phyloP scores from a whole-genome alignment of 2,113 vertebrate genomes.

The Ctenomys sociabilis region DNA sequence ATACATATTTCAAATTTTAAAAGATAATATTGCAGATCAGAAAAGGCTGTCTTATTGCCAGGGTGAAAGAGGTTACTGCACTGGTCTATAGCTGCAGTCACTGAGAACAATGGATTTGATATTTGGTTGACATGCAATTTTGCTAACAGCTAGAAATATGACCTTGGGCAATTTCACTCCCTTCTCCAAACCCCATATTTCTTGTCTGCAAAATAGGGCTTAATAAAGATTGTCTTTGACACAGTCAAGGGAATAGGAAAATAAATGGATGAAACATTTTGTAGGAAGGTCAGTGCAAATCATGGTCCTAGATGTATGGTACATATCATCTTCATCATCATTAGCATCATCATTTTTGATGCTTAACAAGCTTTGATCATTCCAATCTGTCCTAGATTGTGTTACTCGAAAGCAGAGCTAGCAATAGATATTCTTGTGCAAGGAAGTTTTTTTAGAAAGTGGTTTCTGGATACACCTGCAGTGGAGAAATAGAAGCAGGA shows the following conservation, averaged over 20 bases:
- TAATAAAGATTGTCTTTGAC: not conserved
- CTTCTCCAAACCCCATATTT: not conserved
- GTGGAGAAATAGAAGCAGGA: not conserved
- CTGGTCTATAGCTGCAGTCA: not conserved
- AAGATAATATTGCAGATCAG: not conserved
- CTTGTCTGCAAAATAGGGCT: not conserved
- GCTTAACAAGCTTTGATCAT: not conserved
- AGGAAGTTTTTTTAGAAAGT: not conserved
- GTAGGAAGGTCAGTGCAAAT: not conserved
- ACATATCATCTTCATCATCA: not conserved
- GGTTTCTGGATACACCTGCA: not conserved
- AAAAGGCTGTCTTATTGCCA: not conserved
- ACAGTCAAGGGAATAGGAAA: not conserved
- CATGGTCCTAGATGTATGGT: accelerated
- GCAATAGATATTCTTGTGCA: not conserved
- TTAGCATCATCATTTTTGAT: not conserved
- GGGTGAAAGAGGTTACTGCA: not conserved
- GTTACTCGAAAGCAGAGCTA: not conserved
- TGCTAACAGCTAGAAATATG: not conserved
- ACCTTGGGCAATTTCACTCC: not conserved
- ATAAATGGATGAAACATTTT: not conserved
- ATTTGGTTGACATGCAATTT: not conserved
- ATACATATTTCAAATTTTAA: not conserved
- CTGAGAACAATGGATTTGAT: not conserved
- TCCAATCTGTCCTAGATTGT: not conserved